Conservation (phyloP, 2,888 invertebrate species). For the Helleia helle region DNA sequence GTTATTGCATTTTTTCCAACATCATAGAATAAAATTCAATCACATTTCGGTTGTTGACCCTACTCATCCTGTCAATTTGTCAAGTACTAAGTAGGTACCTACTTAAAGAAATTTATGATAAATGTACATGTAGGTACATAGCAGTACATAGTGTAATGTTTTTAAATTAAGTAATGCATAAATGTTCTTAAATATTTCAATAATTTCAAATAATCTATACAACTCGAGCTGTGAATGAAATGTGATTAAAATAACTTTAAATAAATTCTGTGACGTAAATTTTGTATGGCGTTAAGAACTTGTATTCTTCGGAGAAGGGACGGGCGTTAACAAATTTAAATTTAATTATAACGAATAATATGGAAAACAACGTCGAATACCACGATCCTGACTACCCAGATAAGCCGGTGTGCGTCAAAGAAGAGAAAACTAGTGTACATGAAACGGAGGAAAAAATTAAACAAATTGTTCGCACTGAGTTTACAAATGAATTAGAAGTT, state of each 20-base stretch:
- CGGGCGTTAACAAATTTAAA: slow-evolving; percentile 39
- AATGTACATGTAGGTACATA: too few relatives aligned
- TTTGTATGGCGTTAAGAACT: slow-evolving; percentile 14
- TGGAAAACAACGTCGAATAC: slow-evolving; percentile 65
- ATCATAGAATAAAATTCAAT: too few relatives aligned
- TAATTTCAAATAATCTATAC: background rate
- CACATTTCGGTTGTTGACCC: slow-evolving; percentile 3
- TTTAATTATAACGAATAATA: slow-evolving; percentile 26
- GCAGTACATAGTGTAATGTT: slow-evolving; percentile 2
- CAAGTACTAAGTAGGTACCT: too few relatives aligned
- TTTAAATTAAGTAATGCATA: slow-evolving; percentile 6
- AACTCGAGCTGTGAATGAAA: slow-evolving; percentile 15
- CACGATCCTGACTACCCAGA: slow-evolving; percentile 76
- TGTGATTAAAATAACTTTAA: slow-evolving; percentile 22
- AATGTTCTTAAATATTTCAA: background rate
- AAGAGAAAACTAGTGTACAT: slow-evolving; percentile 30
- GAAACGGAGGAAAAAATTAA: slow-evolving; percentile 69
- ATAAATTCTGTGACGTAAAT: slow-evolving; percentile 25
- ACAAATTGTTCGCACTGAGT: slow-evolving; percentile 80
- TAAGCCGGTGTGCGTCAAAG: slow-evolving; percentile 31
- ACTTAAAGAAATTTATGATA: too few relatives aligned
- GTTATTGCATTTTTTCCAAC: too few relatives aligned
- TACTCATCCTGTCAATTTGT: background rate
- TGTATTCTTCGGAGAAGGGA: slow-evolving; percentile 12
- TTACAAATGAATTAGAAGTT: slow-evolving; percentile 78